These are phyloP conservation scores for Drosophila rellima DNA, from an alignment of 2,888 invertebrate species.

Conservation along the genomic window DNA sequence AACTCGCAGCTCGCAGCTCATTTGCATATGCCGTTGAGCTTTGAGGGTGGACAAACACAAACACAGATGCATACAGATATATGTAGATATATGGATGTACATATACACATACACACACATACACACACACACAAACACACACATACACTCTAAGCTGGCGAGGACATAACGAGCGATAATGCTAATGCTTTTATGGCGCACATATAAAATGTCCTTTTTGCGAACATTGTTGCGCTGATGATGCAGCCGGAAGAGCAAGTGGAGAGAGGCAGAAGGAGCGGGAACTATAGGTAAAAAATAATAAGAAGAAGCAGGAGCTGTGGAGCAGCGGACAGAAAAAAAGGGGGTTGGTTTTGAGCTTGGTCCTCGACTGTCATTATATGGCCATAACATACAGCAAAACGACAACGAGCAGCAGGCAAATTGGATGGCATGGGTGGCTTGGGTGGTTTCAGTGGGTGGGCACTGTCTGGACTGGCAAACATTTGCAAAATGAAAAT, in stretches of 20 bases:
- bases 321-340: constrained; percentile 35
- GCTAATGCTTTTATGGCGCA: constrained; percentile 82
- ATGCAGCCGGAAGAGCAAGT: constrained; percentile 42
- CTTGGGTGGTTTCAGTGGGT: constrained; percentile 5
- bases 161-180: constrained; percentile 82
- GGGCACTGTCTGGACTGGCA: constrained; percentile 42
- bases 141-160: constrained; percentile 26
- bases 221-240: constrained; percentile 75
- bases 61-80: background rate
- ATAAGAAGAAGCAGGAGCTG: constrained; percentile 3
- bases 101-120: constrained; percentile 24
- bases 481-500: constrained; percentile 72
- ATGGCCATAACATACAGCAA: constrained; percentile 62
- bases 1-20: constrained; percentile 36
- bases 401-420: constrained; percentile 17
- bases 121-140: constrained; percentile 14
- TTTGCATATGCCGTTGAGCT: constrained; percentile 73
- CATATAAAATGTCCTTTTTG: constrained; percentile 82
- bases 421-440: constrained; percentile 26
- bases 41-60: constrained; percentile 58
- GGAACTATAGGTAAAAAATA: background rate
- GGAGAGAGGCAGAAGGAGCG: background rate
- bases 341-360: constrained; percentile 44
- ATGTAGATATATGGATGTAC: too few species aligned
- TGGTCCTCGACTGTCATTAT: constrained; percentile 53